phyloP scores from a whole-genome alignment of 2,113 vertebrate genomes.

The Apodemus sylvaticus region DNA sequence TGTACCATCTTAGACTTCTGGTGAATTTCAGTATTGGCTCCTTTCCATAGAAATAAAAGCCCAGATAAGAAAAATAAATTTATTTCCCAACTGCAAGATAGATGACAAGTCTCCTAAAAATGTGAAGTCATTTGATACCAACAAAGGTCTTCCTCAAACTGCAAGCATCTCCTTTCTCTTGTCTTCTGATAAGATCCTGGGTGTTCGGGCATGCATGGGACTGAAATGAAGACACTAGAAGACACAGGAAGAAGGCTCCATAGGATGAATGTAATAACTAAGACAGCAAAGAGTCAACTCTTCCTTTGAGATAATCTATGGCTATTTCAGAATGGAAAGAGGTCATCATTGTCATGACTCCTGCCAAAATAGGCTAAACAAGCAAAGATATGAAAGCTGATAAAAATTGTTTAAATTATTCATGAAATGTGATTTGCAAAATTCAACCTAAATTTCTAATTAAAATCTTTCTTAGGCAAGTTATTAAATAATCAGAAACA shows the following conservation, averaged over 20 bases:
- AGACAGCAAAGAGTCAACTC: background rate
- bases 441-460: background rate
- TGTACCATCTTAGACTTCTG: background rate
- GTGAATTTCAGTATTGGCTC: background rate
- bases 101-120: background rate
- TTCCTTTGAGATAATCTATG: background rate
- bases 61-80: background rate
- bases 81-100: background rate
- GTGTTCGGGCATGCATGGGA: background rate
- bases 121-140: too few relatives aligned
- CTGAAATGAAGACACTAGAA: background rate
- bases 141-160: background rate
- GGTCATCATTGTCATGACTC: background rate
- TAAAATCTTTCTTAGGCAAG: background rate
- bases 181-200: background rate
- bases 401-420: background rate
- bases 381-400: background rate
- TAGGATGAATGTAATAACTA: background rate
- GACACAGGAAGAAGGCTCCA: background rate
- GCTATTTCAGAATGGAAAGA: background rate
- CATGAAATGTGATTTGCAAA: background rate
- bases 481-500: conserved; percentile 24
- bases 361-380: background rate
- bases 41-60: background rate
- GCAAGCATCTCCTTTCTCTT: background rate